Evolutionary conservation across 2,113 vertebrate species (phyloP).

Genomic region (Lagenorhynchus albirostris): DNA sequence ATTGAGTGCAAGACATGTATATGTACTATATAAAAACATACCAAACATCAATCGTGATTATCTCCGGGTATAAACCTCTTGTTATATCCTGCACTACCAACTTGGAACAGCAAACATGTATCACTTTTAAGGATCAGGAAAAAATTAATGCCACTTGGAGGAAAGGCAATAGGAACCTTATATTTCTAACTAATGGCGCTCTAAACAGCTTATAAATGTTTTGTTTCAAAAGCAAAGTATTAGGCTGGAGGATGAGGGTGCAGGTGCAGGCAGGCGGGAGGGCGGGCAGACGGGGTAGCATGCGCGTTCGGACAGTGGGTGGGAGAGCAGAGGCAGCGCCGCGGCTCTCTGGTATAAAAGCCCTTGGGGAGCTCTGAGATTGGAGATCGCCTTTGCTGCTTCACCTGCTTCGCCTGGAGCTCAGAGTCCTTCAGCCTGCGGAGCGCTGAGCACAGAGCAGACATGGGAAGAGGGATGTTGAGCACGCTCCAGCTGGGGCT

Average conservation of each 20-base stretch:
- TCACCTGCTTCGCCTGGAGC: rapidly evolving
- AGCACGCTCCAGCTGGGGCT: background rate
- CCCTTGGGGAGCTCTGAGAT: rapidly evolving
- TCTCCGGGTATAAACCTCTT: background rate
- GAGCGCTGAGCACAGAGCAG: background rate
- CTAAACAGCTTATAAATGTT: background rate
- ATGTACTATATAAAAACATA: background rate
- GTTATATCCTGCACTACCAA: background rate
- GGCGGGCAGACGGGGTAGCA: rapidly evolving
- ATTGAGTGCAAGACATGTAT: background rate
- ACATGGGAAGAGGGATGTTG: background rate
- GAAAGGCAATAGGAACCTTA: background rate
- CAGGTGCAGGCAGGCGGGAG: rapidly evolving
- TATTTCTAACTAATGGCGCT: background rate
- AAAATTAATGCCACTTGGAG: background rate
- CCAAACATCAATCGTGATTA: background rate
- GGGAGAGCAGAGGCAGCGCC: background rate
- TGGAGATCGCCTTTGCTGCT: rapidly evolving
- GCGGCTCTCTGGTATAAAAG: background rate
- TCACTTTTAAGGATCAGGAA: background rate
- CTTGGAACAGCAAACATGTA: background rate
- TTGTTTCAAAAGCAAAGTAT: background rate
- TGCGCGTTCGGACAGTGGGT: no score
- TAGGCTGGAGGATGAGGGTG: no score
- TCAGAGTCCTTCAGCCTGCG: rapidly evolving